phyloP scores from a whole-genome alignment of 2,113 vertebrate genomes.

The Peromyscus californicus region DNA sequence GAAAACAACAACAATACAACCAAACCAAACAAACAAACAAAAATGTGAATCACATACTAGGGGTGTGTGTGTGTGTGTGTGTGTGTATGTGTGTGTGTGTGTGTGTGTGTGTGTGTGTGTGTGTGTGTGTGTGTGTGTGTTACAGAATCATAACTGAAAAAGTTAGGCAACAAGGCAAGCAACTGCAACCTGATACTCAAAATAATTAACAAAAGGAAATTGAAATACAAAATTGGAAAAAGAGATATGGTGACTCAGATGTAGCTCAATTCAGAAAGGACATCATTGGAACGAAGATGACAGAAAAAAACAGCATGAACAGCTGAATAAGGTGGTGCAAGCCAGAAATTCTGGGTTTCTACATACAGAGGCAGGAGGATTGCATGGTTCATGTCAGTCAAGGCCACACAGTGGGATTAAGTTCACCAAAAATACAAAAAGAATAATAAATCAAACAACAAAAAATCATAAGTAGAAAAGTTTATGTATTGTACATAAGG shows the following conservation, averaged over 20 bases:
- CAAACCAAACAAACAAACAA: background rate
- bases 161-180: background rate
- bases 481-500: background rate
- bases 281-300: background rate
- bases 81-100: too few species aligned
- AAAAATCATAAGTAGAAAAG: background rate
- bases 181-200: background rate
- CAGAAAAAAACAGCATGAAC: background rate
- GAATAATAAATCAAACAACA: background rate
- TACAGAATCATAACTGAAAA: background rate
- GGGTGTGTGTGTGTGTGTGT: too few species aligned
- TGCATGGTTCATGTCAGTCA: background rate
- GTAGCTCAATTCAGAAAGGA: background rate
- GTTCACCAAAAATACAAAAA: background rate
- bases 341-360: background rate
- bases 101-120: too few species aligned
- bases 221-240: background rate
- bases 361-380: background rate
- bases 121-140: too few species aligned
- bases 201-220: background rate
- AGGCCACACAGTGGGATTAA: background rate
- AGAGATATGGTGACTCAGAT: background rate
- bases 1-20: background rate
- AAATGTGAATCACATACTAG: background rate
- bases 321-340: too few species aligned